Evolutionary conservation across 2,113 vertebrate genomes (phyloP).

Genomic region (Rousettus leschenaultii): DNA sequence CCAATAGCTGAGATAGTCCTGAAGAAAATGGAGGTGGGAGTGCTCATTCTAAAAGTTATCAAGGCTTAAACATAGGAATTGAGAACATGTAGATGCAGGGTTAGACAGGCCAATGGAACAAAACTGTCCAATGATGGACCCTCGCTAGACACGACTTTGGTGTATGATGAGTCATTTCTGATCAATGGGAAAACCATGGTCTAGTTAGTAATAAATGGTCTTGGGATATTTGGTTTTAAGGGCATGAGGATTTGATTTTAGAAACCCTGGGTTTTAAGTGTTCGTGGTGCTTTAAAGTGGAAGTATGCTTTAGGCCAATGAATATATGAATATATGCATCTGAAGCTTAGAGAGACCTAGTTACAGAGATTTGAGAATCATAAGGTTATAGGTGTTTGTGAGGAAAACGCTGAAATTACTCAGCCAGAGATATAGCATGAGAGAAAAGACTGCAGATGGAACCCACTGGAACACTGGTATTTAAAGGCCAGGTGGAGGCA

Average conservation of each 20-base stretch:
- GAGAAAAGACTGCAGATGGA: not conserved
- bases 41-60: not conserved
- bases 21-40: not conserved
- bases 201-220: not conserved
- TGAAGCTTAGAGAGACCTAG: not conserved
- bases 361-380: not conserved
- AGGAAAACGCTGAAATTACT: not conserved
- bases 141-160: not conserved
- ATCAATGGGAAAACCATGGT: not conserved
- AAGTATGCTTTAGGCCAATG: not conserved
- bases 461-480: not conserved
- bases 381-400: not conserved
- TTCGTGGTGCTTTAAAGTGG: not conserved
- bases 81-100: not conserved
- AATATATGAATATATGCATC: not conserved
- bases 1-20: not conserved
- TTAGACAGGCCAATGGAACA: not conserved
- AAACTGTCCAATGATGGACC: not conserved
- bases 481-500: not conserved
- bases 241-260: not conserved
- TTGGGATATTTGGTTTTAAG: not conserved
- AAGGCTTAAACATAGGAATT: not conserved
- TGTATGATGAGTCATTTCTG: not conserved
- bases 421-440: not conserved
- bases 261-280: not conserved